Evolutionary conservation across 1,140 invertebrate species (phyloP).

Genomic region (Brachystomella parvula): DNA sequence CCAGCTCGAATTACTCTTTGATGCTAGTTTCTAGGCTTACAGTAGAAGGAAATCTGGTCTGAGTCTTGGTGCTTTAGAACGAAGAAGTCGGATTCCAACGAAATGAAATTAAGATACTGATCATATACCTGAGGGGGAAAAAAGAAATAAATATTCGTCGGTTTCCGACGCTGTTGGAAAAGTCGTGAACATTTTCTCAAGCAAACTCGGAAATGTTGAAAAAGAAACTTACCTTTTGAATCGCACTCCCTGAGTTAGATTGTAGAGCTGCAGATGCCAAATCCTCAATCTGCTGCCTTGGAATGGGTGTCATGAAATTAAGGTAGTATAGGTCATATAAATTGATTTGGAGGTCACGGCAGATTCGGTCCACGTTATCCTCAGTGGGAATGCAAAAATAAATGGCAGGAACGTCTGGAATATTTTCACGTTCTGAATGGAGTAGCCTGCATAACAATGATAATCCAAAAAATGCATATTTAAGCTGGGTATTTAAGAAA

Average conservation of each 20-base stretch:
- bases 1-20: too few relatives aligned
- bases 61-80: constrained; percentile 84
- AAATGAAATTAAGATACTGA: constrained; percentile 98
- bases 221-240: constrained; percentile 65
- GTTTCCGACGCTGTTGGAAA: too few relatives aligned
- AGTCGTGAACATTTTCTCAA: constrained; percentile 7
- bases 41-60: constrained; percentile 85
- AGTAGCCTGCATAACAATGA: constrained; percentile 56
- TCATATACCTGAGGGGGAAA: constrained; percentile 63
- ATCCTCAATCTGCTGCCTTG: constrained; percentile 89
- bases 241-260: constrained; percentile 74
- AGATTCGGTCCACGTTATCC: constrained; percentile 91
- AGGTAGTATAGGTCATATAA: constrained; percentile 93
- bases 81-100: constrained; percentile 96
- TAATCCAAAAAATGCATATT: neutral
- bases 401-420: constrained; percentile 96
- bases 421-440: constrained; percentile 86
- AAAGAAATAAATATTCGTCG: neutral
- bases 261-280: constrained; percentile 84
- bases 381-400: constrained; percentile 98
- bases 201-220: constrained; percentile 5
- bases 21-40: constrained; percentile 50
- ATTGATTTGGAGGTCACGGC: constrained; percentile 81
- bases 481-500: neutral
- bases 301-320: constrained; percentile 96